Base-by-base conservation (phyloP, 2,797 vertebrate species). In the Catharus ustulatus region DNA sequence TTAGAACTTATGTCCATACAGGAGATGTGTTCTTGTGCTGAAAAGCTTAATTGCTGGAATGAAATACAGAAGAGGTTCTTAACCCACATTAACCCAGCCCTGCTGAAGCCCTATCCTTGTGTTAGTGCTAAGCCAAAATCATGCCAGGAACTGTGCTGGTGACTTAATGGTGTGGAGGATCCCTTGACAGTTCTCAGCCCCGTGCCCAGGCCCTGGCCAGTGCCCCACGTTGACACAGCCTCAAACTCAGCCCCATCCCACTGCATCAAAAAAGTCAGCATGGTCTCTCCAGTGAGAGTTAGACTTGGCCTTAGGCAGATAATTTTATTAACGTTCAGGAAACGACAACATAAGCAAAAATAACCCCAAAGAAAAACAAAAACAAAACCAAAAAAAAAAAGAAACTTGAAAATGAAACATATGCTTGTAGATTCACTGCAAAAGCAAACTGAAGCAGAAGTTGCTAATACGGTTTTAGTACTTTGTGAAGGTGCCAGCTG, bases 401-500 rank as follows among this genome's bases (percentile, higher is more conserved):
- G 89, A 90, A 96, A 93, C 87, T 96, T 96, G 92, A 95, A 97
- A 97, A 96, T 93, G 92, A 97, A 98, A 97, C 97, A 98, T 97
- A 97, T 98, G 97, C 94, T 96, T 96, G 90, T 88, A 94, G 93
- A 97, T 94, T 97, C 93, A 96, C 73, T 93, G 96, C 94, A 96
- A 97, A 93, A 97, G 84, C 97, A 97, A 98, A 97, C 94, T 94
- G 95, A 98, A 97, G 96, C 96, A 97, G 95, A 98, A 98, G 97
- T 97, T 98, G 97, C 95, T 98, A 98, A 98, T 97, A 97, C 4
- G 91, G 97, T 96, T 98, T 97, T 97, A 95, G 95, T 97, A 96
- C 97, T 98, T 97, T 97, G 97, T 96, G 96, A 97, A 97, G 95
- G 95, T 97, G 98, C 98, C 98, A 98, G 98, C 97, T 98, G 98